phyloP scores from a whole-genome alignment of 2,113 vertebrate genomes.

The Boulengeromyrus knoepffleri region DNA sequence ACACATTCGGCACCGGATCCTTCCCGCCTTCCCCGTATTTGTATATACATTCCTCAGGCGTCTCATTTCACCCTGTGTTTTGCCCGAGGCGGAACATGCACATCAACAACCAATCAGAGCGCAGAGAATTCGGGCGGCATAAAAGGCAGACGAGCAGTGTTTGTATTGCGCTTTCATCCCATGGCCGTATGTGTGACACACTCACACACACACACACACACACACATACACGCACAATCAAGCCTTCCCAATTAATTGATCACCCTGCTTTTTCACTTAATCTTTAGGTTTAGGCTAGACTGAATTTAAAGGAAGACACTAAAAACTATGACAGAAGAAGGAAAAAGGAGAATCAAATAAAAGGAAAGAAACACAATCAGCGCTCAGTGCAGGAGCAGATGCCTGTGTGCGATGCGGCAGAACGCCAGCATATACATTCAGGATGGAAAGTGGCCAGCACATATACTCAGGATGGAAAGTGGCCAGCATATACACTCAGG shows the following conservation, averaged over 20 bases:
- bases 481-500: background rate
- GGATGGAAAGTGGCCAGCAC: background rate
- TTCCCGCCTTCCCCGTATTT: background rate
- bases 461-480: background rate
- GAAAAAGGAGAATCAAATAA: background rate
- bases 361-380: background rate
- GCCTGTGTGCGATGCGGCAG: background rate
- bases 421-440: background rate
- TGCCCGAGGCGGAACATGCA: constrained; percentile 1
- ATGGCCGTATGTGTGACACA: background rate
- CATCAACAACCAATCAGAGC: constrained; percentile 12
- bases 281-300: background rate
- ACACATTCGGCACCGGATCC: background rate
- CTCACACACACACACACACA: constrained; percentile 3
- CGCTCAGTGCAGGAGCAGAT: background rate
- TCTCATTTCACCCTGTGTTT: background rate
- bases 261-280: background rate
- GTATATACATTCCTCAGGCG: constrained; percentile 15
- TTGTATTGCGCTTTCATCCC: background rate
- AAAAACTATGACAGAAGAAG: background rate
- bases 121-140: background rate
- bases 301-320: background rate
- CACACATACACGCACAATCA: background rate
- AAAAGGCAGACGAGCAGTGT: background rate
- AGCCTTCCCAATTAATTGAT: background rate